phyloP scores from a whole-genome alignment of 2,888 invertebrate species.

The Philereme transversata region DNA sequence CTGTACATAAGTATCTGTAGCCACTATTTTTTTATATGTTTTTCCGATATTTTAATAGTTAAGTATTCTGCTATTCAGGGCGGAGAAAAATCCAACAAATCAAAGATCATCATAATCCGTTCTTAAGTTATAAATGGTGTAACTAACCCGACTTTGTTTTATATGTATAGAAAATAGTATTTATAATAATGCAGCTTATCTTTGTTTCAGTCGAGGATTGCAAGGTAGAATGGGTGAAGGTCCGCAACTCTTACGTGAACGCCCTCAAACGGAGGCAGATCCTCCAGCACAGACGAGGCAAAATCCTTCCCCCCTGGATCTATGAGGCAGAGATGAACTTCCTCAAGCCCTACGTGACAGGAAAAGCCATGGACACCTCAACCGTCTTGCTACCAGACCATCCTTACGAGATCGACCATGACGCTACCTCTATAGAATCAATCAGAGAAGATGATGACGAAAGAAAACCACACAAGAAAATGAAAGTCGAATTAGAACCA shows the following conservation, averaged over 20 bases:
- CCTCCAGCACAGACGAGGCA: conserved; percentile 3
- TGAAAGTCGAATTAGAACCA: conserved; percentile 1
- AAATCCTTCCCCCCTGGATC: conserved; percentile 16
- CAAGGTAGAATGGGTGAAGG: conserved; percentile 21
- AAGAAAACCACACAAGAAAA: neutral
- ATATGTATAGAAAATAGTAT: too few species aligned
- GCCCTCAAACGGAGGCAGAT: conserved; percentile 14
- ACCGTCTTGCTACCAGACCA: conserved; percentile 2
- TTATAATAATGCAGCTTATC: too few species aligned
- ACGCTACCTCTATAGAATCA: neutral
- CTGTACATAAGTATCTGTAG: too few species aligned
- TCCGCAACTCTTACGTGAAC: conserved; percentile 25
- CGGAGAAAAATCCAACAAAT: too few species aligned
- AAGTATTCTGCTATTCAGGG: too few species aligned
- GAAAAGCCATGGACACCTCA: conserved; percentile 5
- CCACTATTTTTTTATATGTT: too few species aligned
- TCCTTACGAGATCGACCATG: conserved; percentile 5
- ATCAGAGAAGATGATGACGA: neutral
- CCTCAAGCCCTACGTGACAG: conserved; percentile 19
- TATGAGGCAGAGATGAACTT: conserved; percentile 23
- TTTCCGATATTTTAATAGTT: too few species aligned
- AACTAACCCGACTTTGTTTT: too few species aligned
- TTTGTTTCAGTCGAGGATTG: conserved; percentile 22
- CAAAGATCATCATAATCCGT: too few species aligned
- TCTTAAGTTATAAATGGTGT: too few species aligned